Conservation (phyloP, 1,140 invertebrate species). For the Cherax destructor region DNA sequence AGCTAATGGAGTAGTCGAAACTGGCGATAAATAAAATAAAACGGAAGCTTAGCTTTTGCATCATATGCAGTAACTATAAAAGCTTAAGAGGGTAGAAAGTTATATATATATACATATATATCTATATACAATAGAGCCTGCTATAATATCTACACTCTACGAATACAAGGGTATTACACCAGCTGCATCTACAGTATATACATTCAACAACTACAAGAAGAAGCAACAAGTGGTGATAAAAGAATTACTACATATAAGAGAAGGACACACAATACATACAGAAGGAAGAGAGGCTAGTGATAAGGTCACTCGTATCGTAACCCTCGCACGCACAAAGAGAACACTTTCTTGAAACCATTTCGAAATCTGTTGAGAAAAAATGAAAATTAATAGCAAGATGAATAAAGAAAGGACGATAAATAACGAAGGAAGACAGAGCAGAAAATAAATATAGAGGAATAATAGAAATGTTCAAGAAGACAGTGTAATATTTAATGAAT, state of each 20-base stretch:
- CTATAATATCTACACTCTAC: too few species aligned
- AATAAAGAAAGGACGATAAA: too few species aligned
- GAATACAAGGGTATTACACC: too few species aligned
- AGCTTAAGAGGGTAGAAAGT: too few species aligned
- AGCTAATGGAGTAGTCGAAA: too few species aligned
- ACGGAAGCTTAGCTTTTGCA: too few species aligned
- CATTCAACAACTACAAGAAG: not conserved
- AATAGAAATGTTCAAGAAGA: not conserved
- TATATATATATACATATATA: not conserved
- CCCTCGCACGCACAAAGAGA: slow-evolving; percentile 46
- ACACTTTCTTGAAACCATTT: slow-evolving; percentile 61
- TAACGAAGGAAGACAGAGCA: not conserved
- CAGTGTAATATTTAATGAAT: too few species aligned
- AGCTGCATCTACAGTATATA: too few species aligned
- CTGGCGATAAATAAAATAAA: too few species aligned
- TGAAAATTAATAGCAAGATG: not conserved
- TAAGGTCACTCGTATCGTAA: slow-evolving; percentile 41
- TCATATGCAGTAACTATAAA: too few species aligned
- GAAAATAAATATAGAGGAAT: not conserved
- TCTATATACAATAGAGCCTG: not conserved
- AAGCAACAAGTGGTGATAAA: not conserved
- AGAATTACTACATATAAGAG: not conserved
- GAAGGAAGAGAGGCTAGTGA: not conserved
- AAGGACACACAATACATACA: slow-evolving; percentile 45
- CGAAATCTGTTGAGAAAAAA: slow-evolving; percentile 24